phyloP scores from a whole-genome alignment of 2,888 invertebrate genomes.

The Boloria selene region DNA sequence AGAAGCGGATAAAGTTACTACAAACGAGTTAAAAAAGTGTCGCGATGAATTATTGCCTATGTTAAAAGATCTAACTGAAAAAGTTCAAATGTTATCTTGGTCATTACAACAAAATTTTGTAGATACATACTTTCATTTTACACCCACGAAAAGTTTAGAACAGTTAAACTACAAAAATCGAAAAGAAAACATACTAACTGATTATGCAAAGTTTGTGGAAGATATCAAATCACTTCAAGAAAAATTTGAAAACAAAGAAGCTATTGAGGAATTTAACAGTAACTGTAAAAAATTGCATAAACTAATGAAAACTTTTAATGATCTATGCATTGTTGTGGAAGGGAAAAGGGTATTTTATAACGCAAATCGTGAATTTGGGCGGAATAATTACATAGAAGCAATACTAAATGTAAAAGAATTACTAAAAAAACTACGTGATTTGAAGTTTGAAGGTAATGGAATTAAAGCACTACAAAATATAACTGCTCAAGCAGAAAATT shows the following conservation, averaged over 20 bases:
- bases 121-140: conserved; percentile 65
- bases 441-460: conserved; percentile 64
- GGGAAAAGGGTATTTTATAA: conserved; percentile 61
- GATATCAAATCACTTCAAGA: conserved; percentile 50
- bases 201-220: conserved; percentile 52
- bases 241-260: conserved; percentile 50
- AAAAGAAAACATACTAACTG: conserved; percentile 58
- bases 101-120: conserved; percentile 68
- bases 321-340: conserved; percentile 60
- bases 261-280: conserved; percentile 56
- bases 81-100: conserved; percentile 68
- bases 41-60: conserved; percentile 58
- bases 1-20: conserved; percentile 63
- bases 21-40: conserved; percentile 61
- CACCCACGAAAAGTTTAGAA: conserved; percentile 68
- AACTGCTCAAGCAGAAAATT: conserved; percentile 64
- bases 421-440: conserved; percentile 50
- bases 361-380: conserved; percentile 66
- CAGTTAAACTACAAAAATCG: conserved; percentile 69
- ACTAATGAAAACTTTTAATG: conserved; percentile 52
- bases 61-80: conserved; percentile 64
- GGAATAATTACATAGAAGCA: conserved; percentile 65
- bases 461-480: conserved; percentile 59
- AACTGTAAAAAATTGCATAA: conserved; percentile 54
- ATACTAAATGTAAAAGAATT: conserved; percentile 59